phyloP scores from a whole-genome alignment of 1,140 invertebrate genomes.

The Antheraea pernyi region DNA sequence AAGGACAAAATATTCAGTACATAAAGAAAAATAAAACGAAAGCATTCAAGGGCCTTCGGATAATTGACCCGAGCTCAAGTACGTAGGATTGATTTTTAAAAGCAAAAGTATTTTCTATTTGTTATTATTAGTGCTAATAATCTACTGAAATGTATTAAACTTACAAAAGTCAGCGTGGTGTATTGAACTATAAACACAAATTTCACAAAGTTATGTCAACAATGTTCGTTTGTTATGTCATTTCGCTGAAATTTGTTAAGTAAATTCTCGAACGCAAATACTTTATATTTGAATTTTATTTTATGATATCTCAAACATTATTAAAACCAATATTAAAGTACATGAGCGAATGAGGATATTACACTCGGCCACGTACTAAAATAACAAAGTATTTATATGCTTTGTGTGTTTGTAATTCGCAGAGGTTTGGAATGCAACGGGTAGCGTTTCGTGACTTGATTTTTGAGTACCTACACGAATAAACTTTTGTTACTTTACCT shows the following conservation, averaged over 20 bases:
- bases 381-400: background rate
- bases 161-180: too few species aligned
- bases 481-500: background rate
- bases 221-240: too few species aligned
- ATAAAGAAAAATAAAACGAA: too few species aligned
- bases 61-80: too few species aligned
- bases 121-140: too few species aligned
- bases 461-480: constrained; percentile 15
- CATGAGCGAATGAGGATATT: background rate
- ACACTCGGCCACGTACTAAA: background rate
- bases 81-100: too few species aligned
- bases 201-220: too few species aligned
- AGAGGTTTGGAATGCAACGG: constrained; percentile 25
- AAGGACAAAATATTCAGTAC: too few species aligned
- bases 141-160: too few species aligned
- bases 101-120: too few species aligned
- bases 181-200: too few species aligned
- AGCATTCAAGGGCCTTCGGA: too few species aligned
- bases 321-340: background rate
- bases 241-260: background rate
- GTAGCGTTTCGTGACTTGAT: constrained; percentile 23
- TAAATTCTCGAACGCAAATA: background rate
- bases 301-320: background rate
- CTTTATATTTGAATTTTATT: background rate
- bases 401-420: constrained; percentile 1